A percentile compares a stretch with the other conserved stretches of the same genome.
These are phyloP conservation scores for Vanessa tameamea DNA, from an alignment of 1,140 invertebrate species.

Conservation along the genomic window DNA sequence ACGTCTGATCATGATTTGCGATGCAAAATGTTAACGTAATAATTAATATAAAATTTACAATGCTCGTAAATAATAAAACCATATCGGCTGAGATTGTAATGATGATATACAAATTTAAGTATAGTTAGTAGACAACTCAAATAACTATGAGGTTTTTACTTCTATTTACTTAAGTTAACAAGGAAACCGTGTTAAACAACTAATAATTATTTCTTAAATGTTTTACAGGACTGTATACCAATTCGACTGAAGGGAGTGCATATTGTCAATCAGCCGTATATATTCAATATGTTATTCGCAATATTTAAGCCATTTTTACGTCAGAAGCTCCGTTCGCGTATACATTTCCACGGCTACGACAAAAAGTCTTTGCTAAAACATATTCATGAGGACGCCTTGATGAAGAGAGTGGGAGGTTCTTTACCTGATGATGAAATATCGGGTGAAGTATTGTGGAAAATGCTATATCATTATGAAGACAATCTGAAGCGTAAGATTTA, in stretches of 20 bases:
- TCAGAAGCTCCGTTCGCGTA: slow-evolving; percentile 87
- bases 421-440: slow-evolving; percentile 82
- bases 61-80: no score
- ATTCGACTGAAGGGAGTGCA: slow-evolving; percentile 92
- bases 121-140: no score
- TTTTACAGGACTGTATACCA: slow-evolving; percentile 87
- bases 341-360: slow-evolving; percentile 92
- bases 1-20: no score
- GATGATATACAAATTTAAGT: no score
- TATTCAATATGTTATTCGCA: slow-evolving; percentile 93
- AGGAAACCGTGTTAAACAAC: no score
- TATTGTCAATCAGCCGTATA: slow-evolving; percentile 91
- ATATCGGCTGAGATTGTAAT: no score
- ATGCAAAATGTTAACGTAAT: no score
- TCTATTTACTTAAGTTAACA: no score
- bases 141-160: no score
- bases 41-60: no score
- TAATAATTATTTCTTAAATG: not conserved
- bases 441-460: slow-evolving; percentile 70
- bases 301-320: slow-evolving; percentile 94
- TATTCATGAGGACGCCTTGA: slow-evolving; percentile 87
- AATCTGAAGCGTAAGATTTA: slow-evolving; percentile 62
- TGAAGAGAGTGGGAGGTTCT: slow-evolving; percentile 88
- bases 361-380: slow-evolving; percentile 88
- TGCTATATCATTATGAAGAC: slow-evolving; percentile 74